A percentile compares a stretch with the other conserved stretches of the same genome.
Conservation (phyloP, 2,113 vertebrate species). For the Scatophagus argus region DNA sequence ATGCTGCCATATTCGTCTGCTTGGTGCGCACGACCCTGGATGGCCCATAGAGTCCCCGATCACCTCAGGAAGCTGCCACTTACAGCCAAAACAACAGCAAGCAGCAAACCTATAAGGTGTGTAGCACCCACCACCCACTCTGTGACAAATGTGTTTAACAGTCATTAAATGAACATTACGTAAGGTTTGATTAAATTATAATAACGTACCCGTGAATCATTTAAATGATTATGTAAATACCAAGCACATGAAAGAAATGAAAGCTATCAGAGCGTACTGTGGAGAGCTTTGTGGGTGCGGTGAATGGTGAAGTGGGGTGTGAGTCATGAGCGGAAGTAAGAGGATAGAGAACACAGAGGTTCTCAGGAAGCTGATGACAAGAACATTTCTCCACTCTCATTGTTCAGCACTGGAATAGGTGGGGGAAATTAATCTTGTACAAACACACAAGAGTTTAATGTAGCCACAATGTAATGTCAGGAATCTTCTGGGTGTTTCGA, state of each 20-base stretch:
- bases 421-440: constrained; percentile 21
- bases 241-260: not conserved
- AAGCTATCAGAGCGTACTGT: not conserved
- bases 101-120: constrained; percentile 7
- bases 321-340: constrained; percentile 35
- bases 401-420: constrained; percentile 27
- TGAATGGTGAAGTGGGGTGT: not conserved
- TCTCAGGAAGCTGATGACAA: constrained; percentile 50
- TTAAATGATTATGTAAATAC: constrained; percentile 38
- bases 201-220: constrained; percentile 3
- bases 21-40: constrained; percentile 4
- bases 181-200: constrained; percentile 30
- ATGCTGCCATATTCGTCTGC: constrained; percentile 45
- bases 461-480: constrained; percentile 25
- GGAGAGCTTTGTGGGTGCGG: not conserved
- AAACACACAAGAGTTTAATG: constrained; percentile 39
- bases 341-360: constrained; percentile 23
- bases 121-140: not conserved
- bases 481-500: constrained; percentile 19
- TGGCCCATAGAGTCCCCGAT: constrained; percentile 12
- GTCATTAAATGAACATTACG: constrained; percentile 17
- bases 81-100: constrained; percentile 23
- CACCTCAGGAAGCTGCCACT: constrained; percentile 26
- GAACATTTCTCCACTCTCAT: constrained; percentile 23
- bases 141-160: constrained; percentile 38